A percentile compares a stretch with the other conserved stretches of the same genome.
phyloP scores from a whole-genome alignment of 2,888 invertebrate genomes.

The Latheticus oryzae region DNA sequence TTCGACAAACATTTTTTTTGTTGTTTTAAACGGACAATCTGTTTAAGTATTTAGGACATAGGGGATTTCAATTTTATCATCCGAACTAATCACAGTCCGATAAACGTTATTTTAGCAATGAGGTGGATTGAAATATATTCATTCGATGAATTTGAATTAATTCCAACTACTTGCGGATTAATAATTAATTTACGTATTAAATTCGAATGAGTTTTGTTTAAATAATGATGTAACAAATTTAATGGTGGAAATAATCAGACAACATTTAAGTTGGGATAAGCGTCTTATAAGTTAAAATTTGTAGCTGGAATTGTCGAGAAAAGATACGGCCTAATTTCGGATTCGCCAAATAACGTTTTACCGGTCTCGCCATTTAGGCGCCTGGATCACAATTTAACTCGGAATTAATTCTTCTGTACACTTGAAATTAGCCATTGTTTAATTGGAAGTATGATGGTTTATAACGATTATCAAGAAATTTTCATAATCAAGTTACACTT shows the following conservation, averaged over 20 bases:
- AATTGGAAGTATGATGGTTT: conserved; percentile 38
- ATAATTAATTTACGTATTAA: no score
- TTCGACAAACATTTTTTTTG: conserved; percentile 31
- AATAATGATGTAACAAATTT: conserved; percentile 14
- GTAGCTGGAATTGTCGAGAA: conserved; percentile 23
- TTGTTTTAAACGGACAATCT: conserved; percentile 14
- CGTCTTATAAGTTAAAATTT: conserved; percentile 26
- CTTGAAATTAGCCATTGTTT: conserved; percentile 36
- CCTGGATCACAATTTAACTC: conserved; percentile 38
- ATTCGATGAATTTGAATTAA: conserved; percentile 10
- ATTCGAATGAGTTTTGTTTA: no score
- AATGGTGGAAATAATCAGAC: conserved; percentile 17
- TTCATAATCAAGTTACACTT: conserved; percentile 28
- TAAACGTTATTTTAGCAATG: conserved; percentile 15
- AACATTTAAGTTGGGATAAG: conserved; percentile 24
- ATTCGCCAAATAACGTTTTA: conserved; percentile 30
- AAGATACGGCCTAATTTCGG: conserved; percentile 35
- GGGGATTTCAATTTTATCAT: conserved; percentile 16
- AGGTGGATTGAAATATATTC: conserved; percentile 17
- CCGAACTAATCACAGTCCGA: conserved; percentile 15
- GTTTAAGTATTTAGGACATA: conserved; percentile 22
- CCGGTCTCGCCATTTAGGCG: conserved; percentile 32
- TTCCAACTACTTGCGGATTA: background rate
- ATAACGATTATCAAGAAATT: conserved; percentile 28
- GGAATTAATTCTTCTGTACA: conserved; percentile 34